Evolutionary conservation across 2,113 vertebrate species (phyloP).

Genomic region (Holacanthus passer): DNA sequence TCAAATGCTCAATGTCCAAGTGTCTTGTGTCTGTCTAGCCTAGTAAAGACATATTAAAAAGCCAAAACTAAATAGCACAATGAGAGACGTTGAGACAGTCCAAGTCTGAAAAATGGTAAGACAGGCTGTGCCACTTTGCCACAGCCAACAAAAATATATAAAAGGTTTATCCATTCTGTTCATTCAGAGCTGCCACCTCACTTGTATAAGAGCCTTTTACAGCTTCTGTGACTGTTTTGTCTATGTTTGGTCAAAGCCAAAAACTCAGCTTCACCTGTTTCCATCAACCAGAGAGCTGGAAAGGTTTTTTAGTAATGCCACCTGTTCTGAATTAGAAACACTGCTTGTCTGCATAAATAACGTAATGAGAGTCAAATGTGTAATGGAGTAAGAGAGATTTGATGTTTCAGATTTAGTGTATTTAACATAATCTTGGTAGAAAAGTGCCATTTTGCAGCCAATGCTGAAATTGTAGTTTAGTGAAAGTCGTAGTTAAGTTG

Average conservation of each 20-base stretch:
- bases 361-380: neutral
- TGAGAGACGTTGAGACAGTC: neutral
- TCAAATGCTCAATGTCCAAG: too few species aligned
- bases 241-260: slow-evolving; percentile 23
- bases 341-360: neutral
- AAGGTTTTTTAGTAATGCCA: neutral
- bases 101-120: neutral
- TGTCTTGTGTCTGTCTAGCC: too few species aligned
- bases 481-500: neutral
- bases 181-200: neutral
- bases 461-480: neutral
- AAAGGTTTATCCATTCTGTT: slow-evolving; percentile 2
- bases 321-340: neutral
- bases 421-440: neutral
- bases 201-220: slow-evolving; percentile 9
- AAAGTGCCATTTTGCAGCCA: neutral
- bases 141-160: neutral
- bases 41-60: too few species aligned
- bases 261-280: neutral
- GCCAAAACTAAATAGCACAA: too few species aligned
- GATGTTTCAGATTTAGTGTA: neutral
- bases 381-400: neutral
- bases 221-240: neutral
- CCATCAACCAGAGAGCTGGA: neutral
- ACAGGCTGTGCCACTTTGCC: neutral